Conservation (phyloP, 2,113 vertebrate genomes). For the Campylomormyrus tamandua region DNA sequence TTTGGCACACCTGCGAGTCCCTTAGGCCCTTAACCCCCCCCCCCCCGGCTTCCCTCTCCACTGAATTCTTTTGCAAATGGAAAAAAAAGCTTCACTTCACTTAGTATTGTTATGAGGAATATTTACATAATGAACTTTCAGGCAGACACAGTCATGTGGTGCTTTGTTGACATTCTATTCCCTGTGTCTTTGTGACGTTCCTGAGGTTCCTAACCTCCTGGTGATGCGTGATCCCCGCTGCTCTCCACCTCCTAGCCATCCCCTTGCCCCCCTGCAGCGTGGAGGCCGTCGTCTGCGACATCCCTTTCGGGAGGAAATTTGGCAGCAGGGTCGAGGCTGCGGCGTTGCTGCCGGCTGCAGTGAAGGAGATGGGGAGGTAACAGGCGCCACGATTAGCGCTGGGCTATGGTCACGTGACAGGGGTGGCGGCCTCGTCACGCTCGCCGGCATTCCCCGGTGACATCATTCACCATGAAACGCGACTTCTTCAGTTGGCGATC, state of each 20-base stretch:
- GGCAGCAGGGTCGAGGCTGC: conserved; percentile 59
- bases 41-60: not conserved
- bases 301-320: conserved; percentile 91
- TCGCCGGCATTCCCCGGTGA: not conserved
- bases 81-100: not conserved
- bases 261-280: conserved; percentile 67
- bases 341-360: conserved; percentile 57
- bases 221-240: not conserved
- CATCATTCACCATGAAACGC: not conserved
- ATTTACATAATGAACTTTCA: not conserved
- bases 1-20: not conserved
- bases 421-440: not conserved
- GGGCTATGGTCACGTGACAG: not conserved
- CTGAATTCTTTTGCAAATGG: not conserved
- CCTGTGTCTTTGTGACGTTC: not conserved
- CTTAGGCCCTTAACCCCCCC: not conserved
- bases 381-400: not conserved
- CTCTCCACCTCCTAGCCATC: conserved; percentile 53
- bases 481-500: not conserved
- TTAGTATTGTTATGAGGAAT: not conserved
- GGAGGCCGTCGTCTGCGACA: conserved; percentile 74
- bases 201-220: not conserved
- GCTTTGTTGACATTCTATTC: not conserved
- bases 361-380: conserved; percentile 84
- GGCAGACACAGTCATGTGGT: not conserved